These are phyloP conservation scores for Sclerodermus sp. DNA, from an alignment of 2,888 invertebrate genomes.

Conservation along the genomic window DNA sequence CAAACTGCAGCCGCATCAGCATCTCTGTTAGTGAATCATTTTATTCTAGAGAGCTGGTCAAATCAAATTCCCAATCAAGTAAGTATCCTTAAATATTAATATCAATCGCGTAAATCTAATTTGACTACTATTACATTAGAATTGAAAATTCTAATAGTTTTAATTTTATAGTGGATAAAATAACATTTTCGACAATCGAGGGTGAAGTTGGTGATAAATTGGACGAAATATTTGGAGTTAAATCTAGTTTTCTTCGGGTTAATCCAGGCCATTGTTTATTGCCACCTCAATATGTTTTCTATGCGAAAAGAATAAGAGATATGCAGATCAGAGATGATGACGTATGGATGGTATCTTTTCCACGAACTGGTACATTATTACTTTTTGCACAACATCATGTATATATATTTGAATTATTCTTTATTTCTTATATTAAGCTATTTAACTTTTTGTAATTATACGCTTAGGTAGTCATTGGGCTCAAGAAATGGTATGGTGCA, in stretches of 20 bases:
- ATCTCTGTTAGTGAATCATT: slow-evolving; percentile 1
- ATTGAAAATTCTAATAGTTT: not conserved
- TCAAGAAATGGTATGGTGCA: slow-evolving; percentile 91
- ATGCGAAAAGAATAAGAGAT: slow-evolving; percentile 71
- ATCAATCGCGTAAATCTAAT: not conserved
- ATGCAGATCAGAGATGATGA: slow-evolving; percentile 75
- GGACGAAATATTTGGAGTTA: slow-evolving; percentile 70
- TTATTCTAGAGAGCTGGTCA: not conserved
- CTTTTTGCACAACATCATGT: not conserved
- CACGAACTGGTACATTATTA: slow-evolving; percentile 73
- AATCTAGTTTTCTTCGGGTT: slow-evolving; percentile 72
- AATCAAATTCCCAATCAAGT: not conserved
- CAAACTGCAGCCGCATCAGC: slow-evolving; percentile 9
- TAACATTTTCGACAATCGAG: slow-evolving; percentile 65
- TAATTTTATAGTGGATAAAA: slow-evolving; percentile 19
- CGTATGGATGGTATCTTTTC: slow-evolving; percentile 85
- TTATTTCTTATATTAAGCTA: not conserved
- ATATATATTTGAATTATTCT: not conserved
- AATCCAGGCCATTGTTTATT: slow-evolving; percentile 72
- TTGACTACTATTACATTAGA: not conserved
- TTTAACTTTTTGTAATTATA: not conserved
- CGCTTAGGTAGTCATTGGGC: slow-evolving; percentile 84
- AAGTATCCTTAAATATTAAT: not conserved
- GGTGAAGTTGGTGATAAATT: slow-evolving; percentile 64
- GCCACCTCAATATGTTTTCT: slow-evolving; percentile 69